These are phyloP conservation scores for Drosophila quadrilineata DNA, from an alignment of 1,140 invertebrate species.

Conservation along the genomic window DNA sequence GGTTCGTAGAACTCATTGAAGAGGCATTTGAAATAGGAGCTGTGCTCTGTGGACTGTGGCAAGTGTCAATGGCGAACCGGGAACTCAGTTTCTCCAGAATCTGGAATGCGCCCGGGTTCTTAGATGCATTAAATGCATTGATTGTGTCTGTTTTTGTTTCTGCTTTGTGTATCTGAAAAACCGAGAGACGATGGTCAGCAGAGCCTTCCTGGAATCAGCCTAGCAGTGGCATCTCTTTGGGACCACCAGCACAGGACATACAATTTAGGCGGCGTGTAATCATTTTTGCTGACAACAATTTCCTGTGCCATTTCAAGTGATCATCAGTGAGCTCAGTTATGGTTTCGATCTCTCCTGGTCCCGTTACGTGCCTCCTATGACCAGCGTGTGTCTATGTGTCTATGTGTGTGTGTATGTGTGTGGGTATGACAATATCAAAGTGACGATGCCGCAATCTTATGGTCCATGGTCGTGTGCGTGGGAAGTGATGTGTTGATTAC, in stretches of 20 bases:
- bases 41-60: no score
- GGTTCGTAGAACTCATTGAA: slow-evolving; percentile 47
- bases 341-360: not conserved
- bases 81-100: slow-evolving; percentile 35
- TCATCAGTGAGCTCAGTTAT: slow-evolving; percentile 9
- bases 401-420: slow-evolving; percentile 1
- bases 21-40: slow-evolving; percentile 40
- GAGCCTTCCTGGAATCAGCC: slow-evolving; percentile 27
- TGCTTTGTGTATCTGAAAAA: not conserved
- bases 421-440: slow-evolving; percentile 47
- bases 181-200: not conserved
- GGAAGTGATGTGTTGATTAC: slow-evolving; percentile 48
- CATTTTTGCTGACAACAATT: slow-evolving; percentile 47
- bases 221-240: not conserved
- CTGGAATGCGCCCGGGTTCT: not conserved
- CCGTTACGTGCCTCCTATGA: not conserved
- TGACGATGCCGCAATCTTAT: slow-evolving; percentile 33
- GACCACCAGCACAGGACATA: slow-evolving; percentile 24
- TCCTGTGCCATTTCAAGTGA: slow-evolving; percentile 41
- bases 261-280: slow-evolving; percentile 37
- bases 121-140: slow-evolving; percentile 31
- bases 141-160: no score
- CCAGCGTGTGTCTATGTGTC: not conserved
- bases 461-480: slow-evolving; percentile 16
- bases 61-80: not conserved